Percentiles rank a stretch among this genome's conserved stretches.
Evolutionary conservation across 2,113 vertebrate genomes (phyloP).

Genomic region (Tympanuchus pallidicinctus): DNA sequence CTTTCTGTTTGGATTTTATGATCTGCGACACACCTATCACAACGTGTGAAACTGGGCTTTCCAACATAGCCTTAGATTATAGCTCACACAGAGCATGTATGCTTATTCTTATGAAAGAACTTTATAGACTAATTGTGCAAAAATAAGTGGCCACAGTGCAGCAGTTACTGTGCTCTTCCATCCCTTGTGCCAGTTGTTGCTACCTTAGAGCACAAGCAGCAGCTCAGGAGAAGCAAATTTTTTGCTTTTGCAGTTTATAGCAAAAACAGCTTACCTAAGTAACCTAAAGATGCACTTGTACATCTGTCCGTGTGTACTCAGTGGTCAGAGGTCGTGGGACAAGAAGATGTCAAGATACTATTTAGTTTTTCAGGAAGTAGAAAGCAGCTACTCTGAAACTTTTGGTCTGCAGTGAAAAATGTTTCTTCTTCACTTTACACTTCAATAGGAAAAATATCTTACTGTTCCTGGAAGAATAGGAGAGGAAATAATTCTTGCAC

Average conservation of each 20-base stretch:
- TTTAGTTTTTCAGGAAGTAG: background rate
- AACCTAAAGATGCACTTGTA: background rate
- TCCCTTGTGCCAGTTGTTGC: background rate
- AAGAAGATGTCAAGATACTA: background rate
- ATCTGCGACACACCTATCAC: background rate
- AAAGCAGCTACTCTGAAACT: background rate
- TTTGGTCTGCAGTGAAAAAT: background rate
- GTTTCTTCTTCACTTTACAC: background rate
- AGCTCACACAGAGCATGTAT: background rate
- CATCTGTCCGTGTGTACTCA: background rate
- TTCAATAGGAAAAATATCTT: background rate
- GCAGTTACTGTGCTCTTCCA: background rate
- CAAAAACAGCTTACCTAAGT: background rate
- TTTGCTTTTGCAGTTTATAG: background rate
- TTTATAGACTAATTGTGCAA: background rate
- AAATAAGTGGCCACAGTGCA: background rate
- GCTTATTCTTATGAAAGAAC: background rate
- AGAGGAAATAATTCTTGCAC: background rate
- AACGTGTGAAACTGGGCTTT: background rate
- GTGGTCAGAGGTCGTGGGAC: background rate
- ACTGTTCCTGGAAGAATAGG: background rate
- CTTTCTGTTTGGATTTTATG: background rate
- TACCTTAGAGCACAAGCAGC: background rate
- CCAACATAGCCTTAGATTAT: background rate
- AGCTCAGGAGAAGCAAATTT: background rate